Evolutionary conservation across 2,113 vertebrate genomes (phyloP), one percentile per base, ranked within the genome.

Genomic region (Ovis canadensis): DNA sequence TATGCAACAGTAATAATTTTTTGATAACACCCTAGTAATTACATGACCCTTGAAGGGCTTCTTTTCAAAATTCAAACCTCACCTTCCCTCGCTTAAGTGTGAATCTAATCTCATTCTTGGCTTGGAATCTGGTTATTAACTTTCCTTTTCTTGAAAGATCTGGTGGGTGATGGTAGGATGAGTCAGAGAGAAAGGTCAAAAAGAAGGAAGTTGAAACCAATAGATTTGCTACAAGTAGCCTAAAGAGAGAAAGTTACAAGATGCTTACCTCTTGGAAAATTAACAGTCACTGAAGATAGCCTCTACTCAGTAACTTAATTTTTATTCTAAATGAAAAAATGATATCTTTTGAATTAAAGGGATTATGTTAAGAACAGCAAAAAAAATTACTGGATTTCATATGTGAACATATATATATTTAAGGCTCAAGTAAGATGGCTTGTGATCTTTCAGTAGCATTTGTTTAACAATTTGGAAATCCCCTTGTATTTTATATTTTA

Each of bases 21-120:
- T 98, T 97, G 5, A 93, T 97, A 97, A 97, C 1, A 17, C 97
- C 29, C 10, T 94, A 92, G 92, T 98, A 98, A 98, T 98, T 99
- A 98, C 78, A 95, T 97, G 92, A 97, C 64, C 93, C 48, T 98
- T 95, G 81, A 98, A 98, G 94, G 98, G 88, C 91, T 98, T 81
- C 87, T 98, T 96, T 98, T 94, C 87, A 97, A 94, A 97, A 98
- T 97, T 89, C 88, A 98, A 98, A 98, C 88, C 67, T 97, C 97
- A 97, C 96, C 33, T 95, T 96, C 54, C 23, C 6, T 96, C 86
- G n/a, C 96, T 62, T 96, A 86, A 98, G 52, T 96, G 91, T 29
- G 78, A 98, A 90, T 91, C 92, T 97, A 98, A 95, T 98, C 94
- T 96, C 84, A 94, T 93, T 96, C 50, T 83, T 92, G 67, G 55